phyloP scores from a whole-genome alignment of 2,113 vertebrate genomes.

The Gambusia holbrooki region DNA sequence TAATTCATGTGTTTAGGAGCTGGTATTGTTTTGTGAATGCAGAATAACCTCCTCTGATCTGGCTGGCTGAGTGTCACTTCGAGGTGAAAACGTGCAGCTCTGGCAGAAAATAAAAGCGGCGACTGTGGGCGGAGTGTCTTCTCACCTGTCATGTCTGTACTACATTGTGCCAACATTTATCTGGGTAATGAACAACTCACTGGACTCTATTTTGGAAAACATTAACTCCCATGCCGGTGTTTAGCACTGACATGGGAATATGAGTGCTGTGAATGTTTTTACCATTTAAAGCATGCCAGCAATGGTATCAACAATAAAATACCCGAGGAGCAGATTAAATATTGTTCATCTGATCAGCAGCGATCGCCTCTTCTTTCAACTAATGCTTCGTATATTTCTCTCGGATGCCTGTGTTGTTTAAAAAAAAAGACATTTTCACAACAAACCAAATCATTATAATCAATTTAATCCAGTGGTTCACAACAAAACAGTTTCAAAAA shows the following conservation, averaged over 20 bases:
- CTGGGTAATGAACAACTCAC: slow-evolving; percentile 12
- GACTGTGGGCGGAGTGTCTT: slow-evolving; percentile 41
- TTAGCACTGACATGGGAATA: slow-evolving; percentile 51
- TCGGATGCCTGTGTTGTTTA: slow-evolving; percentile 8
- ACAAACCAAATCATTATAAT: slow-evolving; percentile 61
- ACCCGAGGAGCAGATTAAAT: slow-evolving; percentile 18
- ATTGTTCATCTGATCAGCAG: slow-evolving; percentile 8
- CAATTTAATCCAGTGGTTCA: slow-evolving; percentile 44
- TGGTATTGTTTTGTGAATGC: slow-evolving; percentile 16
- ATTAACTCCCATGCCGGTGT: slow-evolving; percentile 11
- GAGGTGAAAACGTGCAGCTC: slow-evolving; percentile 1
- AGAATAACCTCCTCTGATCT: slow-evolving; percentile 18
- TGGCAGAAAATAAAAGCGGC: slow-evolving; percentile 36
- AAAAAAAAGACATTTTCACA: background rate
- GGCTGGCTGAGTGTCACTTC: slow-evolving; percentile 29
- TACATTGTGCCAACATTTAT: slow-evolving; percentile 46
- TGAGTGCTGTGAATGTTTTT: slow-evolving; percentile 66
- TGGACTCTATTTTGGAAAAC: slow-evolving; percentile 36
- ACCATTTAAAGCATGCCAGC: slow-evolving; percentile 65
- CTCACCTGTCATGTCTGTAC: slow-evolving; percentile 45
- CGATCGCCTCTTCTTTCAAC: background rate
- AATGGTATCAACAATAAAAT: slow-evolving; percentile 59
- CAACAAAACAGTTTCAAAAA: slow-evolving; percentile 20
- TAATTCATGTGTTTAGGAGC: slow-evolving; percentile 51
- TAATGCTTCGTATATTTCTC: slow-evolving; percentile 1